A percentile compares a stretch with the other conserved stretches of the same genome.
Conservation (phyloP, 2,797 vertebrate genomes). For the Syndactyla subalaris region DNA sequence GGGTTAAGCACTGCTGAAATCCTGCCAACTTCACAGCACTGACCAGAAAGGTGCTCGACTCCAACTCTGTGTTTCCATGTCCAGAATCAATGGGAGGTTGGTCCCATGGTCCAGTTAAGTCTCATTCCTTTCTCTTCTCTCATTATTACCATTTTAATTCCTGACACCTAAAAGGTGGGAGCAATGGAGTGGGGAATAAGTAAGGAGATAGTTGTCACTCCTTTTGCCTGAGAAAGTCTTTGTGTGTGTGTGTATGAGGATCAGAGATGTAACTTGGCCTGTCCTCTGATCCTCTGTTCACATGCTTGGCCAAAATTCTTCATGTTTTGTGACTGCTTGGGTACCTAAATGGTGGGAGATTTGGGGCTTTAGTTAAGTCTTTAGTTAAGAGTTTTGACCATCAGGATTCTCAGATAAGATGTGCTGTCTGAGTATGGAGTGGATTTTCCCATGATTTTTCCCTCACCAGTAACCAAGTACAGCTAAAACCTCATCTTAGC, state of each 20-base stretch:
- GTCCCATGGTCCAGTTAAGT: too few relatives aligned
- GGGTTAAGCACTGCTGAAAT: not conserved
- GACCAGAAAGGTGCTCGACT: fast-evolving
- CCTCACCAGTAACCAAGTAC: not conserved
- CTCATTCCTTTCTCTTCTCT: not conserved
- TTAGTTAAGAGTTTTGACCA: not conserved
- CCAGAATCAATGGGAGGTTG: not conserved
- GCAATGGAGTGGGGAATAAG: not conserved
- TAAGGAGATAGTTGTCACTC: fast-evolving
- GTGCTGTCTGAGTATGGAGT: not conserved
- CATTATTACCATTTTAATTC: not conserved
- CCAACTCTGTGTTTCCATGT: fast-evolving
- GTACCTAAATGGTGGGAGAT: fast-evolving
- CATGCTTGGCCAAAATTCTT: fast-evolving
- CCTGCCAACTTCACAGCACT: not conserved
- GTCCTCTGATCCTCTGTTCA: not conserved
- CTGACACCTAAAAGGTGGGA: not conserved
- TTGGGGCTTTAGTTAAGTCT: not conserved
- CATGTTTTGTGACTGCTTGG: not conserved
- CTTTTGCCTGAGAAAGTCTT: not conserved
- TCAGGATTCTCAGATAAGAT: not conserved
- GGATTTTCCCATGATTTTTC: not conserved
- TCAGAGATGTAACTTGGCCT: not conserved
- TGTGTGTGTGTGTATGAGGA: not conserved
- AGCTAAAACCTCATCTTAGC: not conserved